A percentile compares a stretch with the other conserved stretches of the same genome.
Evolutionary conservation across 2,888 invertebrate genomes (phyloP).

Genomic region (Nasonovia ribisnigri): DNA sequence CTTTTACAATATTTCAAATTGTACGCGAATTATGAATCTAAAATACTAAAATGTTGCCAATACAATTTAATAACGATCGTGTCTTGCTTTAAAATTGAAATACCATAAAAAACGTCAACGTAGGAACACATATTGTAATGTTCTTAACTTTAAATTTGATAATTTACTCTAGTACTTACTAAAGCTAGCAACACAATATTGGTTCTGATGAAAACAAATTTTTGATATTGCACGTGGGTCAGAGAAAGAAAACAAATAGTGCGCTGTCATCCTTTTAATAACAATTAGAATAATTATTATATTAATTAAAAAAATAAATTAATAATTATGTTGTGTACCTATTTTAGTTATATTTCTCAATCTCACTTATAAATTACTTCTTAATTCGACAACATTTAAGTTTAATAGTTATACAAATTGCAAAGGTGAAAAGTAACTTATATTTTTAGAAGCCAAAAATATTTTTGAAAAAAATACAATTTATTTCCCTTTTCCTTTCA

Average conservation of each 20-base stretch:
- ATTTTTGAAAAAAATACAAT: not conserved
- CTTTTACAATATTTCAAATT: not conserved
- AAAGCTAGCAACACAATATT: not conserved
- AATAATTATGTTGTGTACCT: not conserved
- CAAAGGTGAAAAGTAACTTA: not conserved
- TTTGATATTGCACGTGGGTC: not conserved
- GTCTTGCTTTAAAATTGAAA: too few relatives aligned
- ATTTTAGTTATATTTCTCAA: constrained; percentile 7
- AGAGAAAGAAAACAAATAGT: not conserved
- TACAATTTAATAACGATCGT: too few relatives aligned
- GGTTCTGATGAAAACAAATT: not conserved
- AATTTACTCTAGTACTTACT: not conserved
- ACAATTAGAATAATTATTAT: not conserved
- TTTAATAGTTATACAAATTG: not conserved
- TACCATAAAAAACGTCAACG: not conserved
- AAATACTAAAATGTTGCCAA: too few relatives aligned
- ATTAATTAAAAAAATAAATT: not conserved
- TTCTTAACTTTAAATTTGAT: not conserved
- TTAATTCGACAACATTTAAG: constrained; percentile 41
- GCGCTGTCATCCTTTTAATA: not conserved
- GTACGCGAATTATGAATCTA: not conserved
- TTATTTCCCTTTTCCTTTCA: not conserved
- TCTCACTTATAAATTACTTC: constrained; percentile 61
- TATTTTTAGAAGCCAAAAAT: constrained; percentile 19
- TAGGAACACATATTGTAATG: not conserved